Evolutionary conservation across 2,888 invertebrate genomes (phyloP), one percentile per base, ranked within the genome.

Genomic region (Orchesellides sinensis): DNA sequence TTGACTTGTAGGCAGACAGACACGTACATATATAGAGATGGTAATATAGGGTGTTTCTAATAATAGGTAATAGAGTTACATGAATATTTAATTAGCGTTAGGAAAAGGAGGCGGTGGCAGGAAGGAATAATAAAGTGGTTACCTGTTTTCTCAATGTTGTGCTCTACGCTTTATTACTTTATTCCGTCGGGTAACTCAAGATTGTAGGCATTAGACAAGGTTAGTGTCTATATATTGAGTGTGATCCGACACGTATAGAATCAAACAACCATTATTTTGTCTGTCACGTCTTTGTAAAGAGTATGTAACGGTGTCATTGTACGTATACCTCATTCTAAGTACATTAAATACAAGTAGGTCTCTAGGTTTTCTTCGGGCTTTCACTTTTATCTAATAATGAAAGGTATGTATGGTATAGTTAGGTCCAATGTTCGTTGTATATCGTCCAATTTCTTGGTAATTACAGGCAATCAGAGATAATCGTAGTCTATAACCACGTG

Each of bases 61-160:
- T 32, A 35, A 61, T 35, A 32, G 23, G 5, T 25, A 56, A 12
- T 61, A 32, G 17, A 21, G 52, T 17, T 21, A 21, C 29, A 61
- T 61, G 61, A 61, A 61, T 61, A 61, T 35, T 61, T 61, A 61
- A 61, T 61, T 61, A 61, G 61, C 19, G 32, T 21, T 32, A n/a
- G 32, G 61, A 29, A 19, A 23, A 10, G 56, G 3, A n/a, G n/a
- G n/a, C n/a, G n/a, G n/a, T n/a, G n/a, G n/a, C n/a, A n/a, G n/a
- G n/a, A n/a, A n/a, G n/a, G n/a, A n/a, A n/a, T n/a, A n/a, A n/a
- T n/a, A n/a, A n/a, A n/a, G n/a, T n/a, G n/a, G n/a, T n/a, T n/a
- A n/a, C n/a, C n/a, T n/a, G n/a, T n/a, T n/a, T n/a, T n/a, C n/a
- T 40, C 40, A 40, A n/a, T 5, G 5, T 32, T 32, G 32, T 32